A percentile compares a stretch with the other conserved stretches of the same genome.
Conservation (phyloP, 1,140 invertebrate species). For the Achatina immaculata region DNA sequence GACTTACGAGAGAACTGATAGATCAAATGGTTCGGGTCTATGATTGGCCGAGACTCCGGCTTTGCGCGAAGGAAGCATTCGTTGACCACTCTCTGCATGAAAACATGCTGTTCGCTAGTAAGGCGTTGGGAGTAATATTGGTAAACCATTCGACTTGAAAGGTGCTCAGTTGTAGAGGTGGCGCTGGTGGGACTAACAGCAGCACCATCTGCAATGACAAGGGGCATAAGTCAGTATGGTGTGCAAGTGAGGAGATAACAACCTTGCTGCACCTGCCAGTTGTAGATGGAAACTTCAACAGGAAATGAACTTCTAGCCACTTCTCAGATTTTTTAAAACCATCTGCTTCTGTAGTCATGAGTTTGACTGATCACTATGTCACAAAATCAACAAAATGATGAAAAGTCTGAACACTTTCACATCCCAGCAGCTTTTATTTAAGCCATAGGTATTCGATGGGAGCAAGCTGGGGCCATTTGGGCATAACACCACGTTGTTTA, state of each 20-base stretch:
- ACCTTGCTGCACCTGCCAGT: not conserved
- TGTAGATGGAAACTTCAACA: not conserved
- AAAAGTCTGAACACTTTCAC: no score
- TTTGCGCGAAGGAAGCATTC: conserved; percentile 63
- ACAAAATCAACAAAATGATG: no score
- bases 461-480: no score
- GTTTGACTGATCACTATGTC: no score
- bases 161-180: conserved; percentile 58
- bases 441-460: no score
- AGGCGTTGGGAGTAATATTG: conserved; percentile 67
- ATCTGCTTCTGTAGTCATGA: no score
- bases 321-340: no score
- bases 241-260: not conserved
- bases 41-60: conserved; percentile 48
- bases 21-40: conserved; percentile 65
- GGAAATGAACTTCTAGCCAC: no score
- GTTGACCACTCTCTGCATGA: conserved; percentile 66
- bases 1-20: conserved; percentile 70
- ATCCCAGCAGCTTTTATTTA: no score
- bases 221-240: conserved; percentile 23
- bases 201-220: conserved; percentile 38
- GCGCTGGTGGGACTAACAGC: conserved; percentile 12
- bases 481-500: no score
- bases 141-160: conserved; percentile 66
- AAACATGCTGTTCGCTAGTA: conserved; percentile 64